A percentile compares a stretch with the other conserved stretches of the same genome.
Conservation (phyloP, 2,797 vertebrate genomes). For the Picus viridis region DNA sequence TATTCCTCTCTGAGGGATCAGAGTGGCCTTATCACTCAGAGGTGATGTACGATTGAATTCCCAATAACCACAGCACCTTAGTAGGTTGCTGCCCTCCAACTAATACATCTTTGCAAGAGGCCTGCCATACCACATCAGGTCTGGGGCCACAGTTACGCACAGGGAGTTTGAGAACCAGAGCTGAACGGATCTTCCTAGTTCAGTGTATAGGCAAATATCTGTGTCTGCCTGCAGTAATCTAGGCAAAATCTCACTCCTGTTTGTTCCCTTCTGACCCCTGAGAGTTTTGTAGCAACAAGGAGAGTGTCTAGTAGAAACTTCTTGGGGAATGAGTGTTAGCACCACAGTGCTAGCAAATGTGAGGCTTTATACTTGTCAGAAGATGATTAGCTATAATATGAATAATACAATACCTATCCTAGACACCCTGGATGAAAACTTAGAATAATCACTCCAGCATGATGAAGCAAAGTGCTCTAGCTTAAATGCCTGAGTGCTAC, state of each 20-base stretch:
- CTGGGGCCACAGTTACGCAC: background rate
- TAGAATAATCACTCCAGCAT: background rate
- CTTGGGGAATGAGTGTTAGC: background rate
- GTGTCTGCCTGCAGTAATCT: background rate
- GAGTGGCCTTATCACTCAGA: background rate
- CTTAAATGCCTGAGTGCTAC: conserved; percentile 11
- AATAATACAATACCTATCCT: conserved; percentile 38
- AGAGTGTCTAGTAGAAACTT: background rate
- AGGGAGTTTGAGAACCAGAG: background rate
- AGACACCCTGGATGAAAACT: background rate
- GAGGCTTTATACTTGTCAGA: conserved; percentile 6
- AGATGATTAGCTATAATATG: conserved; percentile 26
- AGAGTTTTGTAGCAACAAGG: background rate
- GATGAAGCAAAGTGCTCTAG: background rate
- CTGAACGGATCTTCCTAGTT: background rate
- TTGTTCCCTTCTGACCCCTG: background rate
- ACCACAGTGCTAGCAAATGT: background rate
- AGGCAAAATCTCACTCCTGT: background rate
- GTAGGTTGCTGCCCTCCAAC: background rate
- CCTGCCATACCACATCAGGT: background rate
- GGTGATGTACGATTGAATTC: background rate
- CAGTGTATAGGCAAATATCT: background rate
- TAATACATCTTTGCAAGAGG: background rate
- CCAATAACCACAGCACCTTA: background rate
- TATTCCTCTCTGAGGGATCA: background rate